Base-by-base conservation (phyloP, 2,797 vertebrate genomes). In the Phrynocephalus guinanensis region DNA sequence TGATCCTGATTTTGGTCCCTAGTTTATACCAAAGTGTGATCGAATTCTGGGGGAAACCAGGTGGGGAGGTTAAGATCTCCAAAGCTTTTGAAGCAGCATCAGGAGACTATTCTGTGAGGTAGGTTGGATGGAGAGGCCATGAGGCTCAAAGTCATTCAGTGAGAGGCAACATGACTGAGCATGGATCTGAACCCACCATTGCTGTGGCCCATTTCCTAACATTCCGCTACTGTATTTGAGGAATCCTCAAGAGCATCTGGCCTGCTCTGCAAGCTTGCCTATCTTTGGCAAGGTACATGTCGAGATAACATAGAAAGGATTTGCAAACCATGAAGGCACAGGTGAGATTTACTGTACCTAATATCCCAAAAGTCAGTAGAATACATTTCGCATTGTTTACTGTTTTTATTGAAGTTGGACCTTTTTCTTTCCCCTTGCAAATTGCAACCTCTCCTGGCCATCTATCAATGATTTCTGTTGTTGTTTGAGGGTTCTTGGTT, bases 351-450 rank as follows among this genome's bases (percentile, higher is more conserved):
- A 18, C 77, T 44, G 38, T 44, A 44, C 38, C 44, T 56, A 73
- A 5, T 30, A 85, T 52, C 13, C 52, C 67, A 88, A 90, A 38
- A 4, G 11, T 85, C 66, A 1, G 1, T 79, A 22, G 22, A 85
- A 15, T 72, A 6, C 52, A 44, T 90, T 91, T 88, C 48, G 50
- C 18, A 15, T 80, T 63, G 79, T 18, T 80, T n/a, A 60, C n/a
- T 30, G 16, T 60, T 63, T 33, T 56, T 60, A 24, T 79, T 30
- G 22, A 30, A 33, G 30, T 73, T 33, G 33, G 30, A 7, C 71
- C 15, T 50, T 52, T 68, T 30, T 16, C 28, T 83, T 6, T 30
- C 9, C 83, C 26, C 26, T 50, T 67, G 60, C 73, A 60, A 60
- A 26, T 63, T 63, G 60, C 60, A 63, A 15, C 48, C 28, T 52